Conservation (phyloP, 2,797 vertebrate genomes). For the Loriculus beryllinus region DNA sequence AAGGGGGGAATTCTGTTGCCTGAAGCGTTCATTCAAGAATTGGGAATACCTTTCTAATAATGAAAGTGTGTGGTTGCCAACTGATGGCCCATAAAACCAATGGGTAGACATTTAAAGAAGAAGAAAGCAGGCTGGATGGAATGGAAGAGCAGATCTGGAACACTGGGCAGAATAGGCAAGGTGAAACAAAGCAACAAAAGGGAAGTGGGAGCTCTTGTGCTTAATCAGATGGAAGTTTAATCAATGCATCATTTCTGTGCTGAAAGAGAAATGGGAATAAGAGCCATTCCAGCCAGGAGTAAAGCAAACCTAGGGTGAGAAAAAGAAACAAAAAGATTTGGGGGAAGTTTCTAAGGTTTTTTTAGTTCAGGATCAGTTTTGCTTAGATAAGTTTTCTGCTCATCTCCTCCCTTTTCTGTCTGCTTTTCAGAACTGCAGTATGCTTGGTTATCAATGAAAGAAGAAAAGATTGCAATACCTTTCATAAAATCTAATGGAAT, state of each 20-base stretch:
- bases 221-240: neutral
- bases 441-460: neutral
- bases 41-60: neutral
- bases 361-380: neutral
- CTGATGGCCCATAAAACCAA: neutral
- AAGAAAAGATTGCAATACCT: neutral
- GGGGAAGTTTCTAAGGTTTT: neutral
- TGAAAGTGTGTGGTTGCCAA: neutral
- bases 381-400: neutral
- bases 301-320: neutral
- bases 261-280: neutral
- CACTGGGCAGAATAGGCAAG: neutral
- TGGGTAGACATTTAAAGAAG: neutral
- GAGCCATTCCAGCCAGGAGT: neutral
- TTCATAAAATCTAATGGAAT: neutral
- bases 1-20: conserved; percentile 31
- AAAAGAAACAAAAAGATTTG: neutral
- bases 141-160: neutral
- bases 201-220: neutral
- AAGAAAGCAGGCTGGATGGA: neutral
- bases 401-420: neutral
- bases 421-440: neutral
- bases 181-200: neutral
- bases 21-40: neutral
- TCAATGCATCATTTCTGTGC: neutral